Evolutionary conservation across 2,888 invertebrate genomes (phyloP).

Genomic region (Epirrhoe tristata): DNA sequence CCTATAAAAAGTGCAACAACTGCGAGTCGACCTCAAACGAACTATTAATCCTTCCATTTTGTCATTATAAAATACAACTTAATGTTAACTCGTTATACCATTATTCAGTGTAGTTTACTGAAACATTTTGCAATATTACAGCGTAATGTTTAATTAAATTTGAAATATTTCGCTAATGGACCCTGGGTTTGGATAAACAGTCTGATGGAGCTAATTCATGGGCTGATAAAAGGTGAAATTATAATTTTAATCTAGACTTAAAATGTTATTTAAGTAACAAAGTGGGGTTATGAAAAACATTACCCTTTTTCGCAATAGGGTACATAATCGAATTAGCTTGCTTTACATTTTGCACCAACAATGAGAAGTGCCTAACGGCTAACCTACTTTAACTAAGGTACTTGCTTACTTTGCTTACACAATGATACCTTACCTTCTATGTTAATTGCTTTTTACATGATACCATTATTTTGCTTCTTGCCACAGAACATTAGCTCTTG

Average conservation of each 20-base stretch:
- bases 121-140: constrained; percentile 15
- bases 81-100: constrained; percentile 23
- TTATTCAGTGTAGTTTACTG: constrained; percentile 36
- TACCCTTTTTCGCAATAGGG: not conserved
- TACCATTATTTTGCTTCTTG: no score
- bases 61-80: constrained; percentile 33
- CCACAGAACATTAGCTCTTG: no score
- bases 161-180: constrained; percentile 30
- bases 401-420: no score
- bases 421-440: no score
- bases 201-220: constrained; percentile 24
- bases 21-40: constrained; percentile 19
- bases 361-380: no score
- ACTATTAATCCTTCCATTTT: constrained; percentile 35
- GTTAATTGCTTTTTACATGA: no score
- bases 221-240: constrained; percentile 24
- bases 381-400: no score
- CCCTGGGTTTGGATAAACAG: constrained; percentile 17
- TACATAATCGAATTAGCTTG: not conserved
- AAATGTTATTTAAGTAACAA: not conserved
- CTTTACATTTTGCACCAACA: no score
- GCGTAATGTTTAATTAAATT: constrained; percentile 31
- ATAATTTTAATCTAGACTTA: constrained; percentile 28
- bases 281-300: not conserved
- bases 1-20: not conserved